phyloP scores from a whole-genome alignment of 1,140 invertebrate species.

The Drosophila lowei region DNA sequence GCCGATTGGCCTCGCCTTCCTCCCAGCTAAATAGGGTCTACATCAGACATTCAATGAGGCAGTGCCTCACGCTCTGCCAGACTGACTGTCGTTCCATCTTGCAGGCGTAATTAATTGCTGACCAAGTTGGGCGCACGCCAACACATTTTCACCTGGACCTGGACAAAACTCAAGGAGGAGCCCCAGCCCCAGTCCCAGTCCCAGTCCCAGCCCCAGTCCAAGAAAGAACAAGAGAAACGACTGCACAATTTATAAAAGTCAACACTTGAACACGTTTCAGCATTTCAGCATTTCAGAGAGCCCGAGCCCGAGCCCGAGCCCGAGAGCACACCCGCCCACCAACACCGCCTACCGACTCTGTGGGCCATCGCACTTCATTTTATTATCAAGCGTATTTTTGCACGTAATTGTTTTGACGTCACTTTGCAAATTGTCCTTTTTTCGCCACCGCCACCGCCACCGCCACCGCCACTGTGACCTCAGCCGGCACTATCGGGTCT shows the following conservation, averaged over 20 bases:
- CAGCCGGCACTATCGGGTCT: slow-evolving; percentile 20
- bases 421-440: slow-evolving; percentile 76
- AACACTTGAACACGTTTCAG: slow-evolving; percentile 76
- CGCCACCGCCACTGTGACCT: slow-evolving; percentile 9
- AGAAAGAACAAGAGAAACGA: slow-evolving; percentile 38
- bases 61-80: slow-evolving; percentile 25
- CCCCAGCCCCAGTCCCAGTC: no score
- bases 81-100: slow-evolving; percentile 18
- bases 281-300: no score
- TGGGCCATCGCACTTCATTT: slow-evolving; percentile 63
- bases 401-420: slow-evolving; percentile 81
- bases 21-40: slow-evolving; percentile 63
- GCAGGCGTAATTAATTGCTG: slow-evolving; percentile 73
- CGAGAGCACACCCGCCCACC: not conserved
- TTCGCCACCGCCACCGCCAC: not conserved
- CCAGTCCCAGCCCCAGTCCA: no score
- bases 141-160: slow-evolving; percentile 50
- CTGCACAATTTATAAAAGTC: slow-evolving; percentile 80
- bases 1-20: slow-evolving; percentile 51
- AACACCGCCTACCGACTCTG: not conserved
- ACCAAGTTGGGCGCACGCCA: slow-evolving; percentile 67
- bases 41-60: slow-evolving; percentile 32
- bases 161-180: slow-evolving; percentile 13
- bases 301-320: no score
- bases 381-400: slow-evolving; percentile 78